These are phyloP conservation scores for Pocillopora meandrina DNA, from an alignment of 92 coral and sea anemone species.

Conservation along the genomic window DNA sequence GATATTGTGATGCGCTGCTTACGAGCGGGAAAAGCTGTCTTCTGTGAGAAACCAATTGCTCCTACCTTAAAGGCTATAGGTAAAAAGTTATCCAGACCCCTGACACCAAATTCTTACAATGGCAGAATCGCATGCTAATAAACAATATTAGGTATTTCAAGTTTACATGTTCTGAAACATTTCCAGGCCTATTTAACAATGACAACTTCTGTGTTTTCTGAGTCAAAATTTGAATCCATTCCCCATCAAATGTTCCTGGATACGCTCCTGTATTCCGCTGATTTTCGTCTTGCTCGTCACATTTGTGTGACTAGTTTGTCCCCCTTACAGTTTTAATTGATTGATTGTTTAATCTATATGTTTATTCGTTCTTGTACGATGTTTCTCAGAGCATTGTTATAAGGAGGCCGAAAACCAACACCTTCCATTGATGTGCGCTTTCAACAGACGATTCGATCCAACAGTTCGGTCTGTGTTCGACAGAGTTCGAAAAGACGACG, in stretches of 20 bases:
- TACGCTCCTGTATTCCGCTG: no score
- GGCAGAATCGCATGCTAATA: no score
- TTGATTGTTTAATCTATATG: neutral
- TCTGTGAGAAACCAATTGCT: constrained; percentile 96
- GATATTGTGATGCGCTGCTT: constrained; percentile 68
- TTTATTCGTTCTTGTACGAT: neutral
- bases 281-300: no score
- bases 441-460: constrained; percentile 94
- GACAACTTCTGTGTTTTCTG: no score
- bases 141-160: no score
- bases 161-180: no score
- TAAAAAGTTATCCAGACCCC: constrained; percentile 13
- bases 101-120: no score
- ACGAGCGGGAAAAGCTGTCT: constrained; percentile 87
- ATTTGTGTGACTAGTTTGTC: neutral
- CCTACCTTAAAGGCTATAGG: constrained; percentile 69
- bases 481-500: constrained; percentile 55
- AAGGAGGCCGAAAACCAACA: constrained; percentile 68
- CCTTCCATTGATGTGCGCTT: constrained; percentile 77
- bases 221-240: no score
- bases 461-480: constrained; percentile 54
- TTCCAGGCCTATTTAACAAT: no score
- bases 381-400: constrained; percentile 69
- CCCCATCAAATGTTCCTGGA: no score
- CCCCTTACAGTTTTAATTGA: neutral